Evolutionary conservation across 2,888 invertebrate genomes (phyloP).

Genomic region (Phyto melanocephala): DNA sequence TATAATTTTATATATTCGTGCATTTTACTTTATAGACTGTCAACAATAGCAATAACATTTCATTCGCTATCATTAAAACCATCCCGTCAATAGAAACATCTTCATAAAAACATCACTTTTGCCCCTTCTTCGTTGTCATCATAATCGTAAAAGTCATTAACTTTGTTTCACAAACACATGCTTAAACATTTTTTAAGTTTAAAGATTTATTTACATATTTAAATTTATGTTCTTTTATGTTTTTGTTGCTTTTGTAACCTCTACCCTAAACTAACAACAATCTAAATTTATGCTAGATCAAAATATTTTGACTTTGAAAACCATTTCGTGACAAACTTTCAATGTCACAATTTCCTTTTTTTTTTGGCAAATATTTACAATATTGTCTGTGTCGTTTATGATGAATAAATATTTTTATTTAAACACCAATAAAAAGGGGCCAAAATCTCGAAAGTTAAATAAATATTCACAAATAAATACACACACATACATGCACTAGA

Average conservation of each 20-base stretch:
- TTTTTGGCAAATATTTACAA: slow-evolving; percentile 36
- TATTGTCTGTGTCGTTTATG: not conserved
- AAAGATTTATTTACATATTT: too few relatives aligned
- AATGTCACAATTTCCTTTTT: slow-evolving; percentile 12
- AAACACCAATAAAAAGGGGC: not conserved
- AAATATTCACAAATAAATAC: not conserved
- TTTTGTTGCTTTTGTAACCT: not conserved
- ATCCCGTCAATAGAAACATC: too few relatives aligned
- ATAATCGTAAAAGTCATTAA: too few relatives aligned
- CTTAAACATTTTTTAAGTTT: too few relatives aligned
- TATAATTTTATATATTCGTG: too few relatives aligned
- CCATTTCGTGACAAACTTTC: slow-evolving; percentile 29
- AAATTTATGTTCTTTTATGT: not conserved
- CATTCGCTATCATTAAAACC: too few relatives aligned
- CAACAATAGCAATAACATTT: too few relatives aligned
- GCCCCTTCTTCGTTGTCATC: too few relatives aligned
- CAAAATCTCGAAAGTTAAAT: slow-evolving; percentile 13
- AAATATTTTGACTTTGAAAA: slow-evolving; percentile 11
- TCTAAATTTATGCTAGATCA: not conserved
- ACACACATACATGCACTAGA: not conserved
- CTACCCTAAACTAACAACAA: slow-evolving; percentile 25
- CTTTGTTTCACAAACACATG: too few relatives aligned
- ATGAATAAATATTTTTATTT: not conserved
- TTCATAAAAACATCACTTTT: too few relatives aligned
- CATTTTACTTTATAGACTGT: too few relatives aligned